Evolutionary conservation across 2,113 vertebrate genomes (phyloP).

Genomic region (Hemibagrus wyckioides): DNA sequence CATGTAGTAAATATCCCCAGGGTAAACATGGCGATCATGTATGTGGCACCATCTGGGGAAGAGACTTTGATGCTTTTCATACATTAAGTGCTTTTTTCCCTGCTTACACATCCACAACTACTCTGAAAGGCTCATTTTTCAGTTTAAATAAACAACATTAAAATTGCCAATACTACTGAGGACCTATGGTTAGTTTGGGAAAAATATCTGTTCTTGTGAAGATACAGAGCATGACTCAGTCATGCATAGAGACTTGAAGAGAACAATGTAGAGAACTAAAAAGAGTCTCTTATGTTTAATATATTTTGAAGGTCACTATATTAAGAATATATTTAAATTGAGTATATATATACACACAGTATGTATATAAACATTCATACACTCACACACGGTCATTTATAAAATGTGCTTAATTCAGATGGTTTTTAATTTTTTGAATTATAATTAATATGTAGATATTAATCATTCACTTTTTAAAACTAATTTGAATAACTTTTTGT

Average conservation of each 20-base stretch:
- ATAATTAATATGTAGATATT: not conserved
- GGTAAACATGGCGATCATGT: slow-evolving; percentile 4
- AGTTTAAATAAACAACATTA: not conserved
- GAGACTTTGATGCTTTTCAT: slow-evolving; percentile 1
- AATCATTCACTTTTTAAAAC: not conserved
- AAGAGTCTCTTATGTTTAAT: not conserved
- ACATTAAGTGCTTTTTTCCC: not conserved
- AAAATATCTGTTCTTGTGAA: not conserved
- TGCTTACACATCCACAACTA: not conserved
- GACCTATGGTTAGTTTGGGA: not conserved
- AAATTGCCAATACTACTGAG: not conserved
- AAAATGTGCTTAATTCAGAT: not conserved
- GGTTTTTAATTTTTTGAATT: not conserved
- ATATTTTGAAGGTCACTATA: too few relatives aligned
- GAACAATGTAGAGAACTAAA: too few relatives aligned
- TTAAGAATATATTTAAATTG: not conserved
- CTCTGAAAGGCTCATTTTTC: not conserved
- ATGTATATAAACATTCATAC: too few relatives aligned
- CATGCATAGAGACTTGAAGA: not conserved
- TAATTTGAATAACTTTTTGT: not conserved
- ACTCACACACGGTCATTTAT: not conserved
- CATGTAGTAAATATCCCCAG: slow-evolving; percentile 8
- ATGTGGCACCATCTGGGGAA: not conserved
- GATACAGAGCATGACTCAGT: not conserved
- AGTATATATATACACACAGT: too few relatives aligned